Conservation (phyloP, 1,140 invertebrate genomes). For the Heliconius hermathena region DNA sequence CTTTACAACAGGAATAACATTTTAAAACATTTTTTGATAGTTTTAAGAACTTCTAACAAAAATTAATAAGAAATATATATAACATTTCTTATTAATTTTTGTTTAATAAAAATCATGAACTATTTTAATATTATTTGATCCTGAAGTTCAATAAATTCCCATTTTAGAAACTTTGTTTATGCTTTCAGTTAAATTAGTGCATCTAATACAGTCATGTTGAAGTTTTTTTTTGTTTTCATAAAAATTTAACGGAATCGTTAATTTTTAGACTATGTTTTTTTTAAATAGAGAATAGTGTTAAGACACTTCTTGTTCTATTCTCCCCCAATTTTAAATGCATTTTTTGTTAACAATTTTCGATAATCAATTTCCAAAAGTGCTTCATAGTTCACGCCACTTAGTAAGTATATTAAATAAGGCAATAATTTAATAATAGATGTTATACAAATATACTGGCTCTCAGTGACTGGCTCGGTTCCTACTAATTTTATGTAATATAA, state of each 20-base stretch:
- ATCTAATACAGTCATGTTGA: too few relatives aligned
- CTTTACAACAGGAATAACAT: neutral
- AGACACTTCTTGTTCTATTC: neutral
- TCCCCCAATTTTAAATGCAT: neutral
- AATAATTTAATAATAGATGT: neutral
- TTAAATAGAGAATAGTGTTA: neutral
- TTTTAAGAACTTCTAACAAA: too few relatives aligned
- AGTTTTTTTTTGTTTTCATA: too few relatives aligned
- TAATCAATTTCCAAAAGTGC: neutral
- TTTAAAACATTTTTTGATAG: neutral
- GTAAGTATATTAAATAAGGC: neutral
- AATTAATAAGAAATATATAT: too few relatives aligned
- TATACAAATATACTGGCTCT: neutral
- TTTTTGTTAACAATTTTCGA: neutral
- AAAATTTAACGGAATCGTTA: too few relatives aligned
- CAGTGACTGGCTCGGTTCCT: constrained; percentile 37
- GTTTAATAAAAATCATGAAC: too few relatives aligned
- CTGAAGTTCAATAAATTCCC: too few relatives aligned
- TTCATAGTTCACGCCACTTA: neutral
- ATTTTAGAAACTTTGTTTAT: too few relatives aligned
- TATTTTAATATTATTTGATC: too few relatives aligned
- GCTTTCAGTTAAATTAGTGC: too few relatives aligned
- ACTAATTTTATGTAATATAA: constrained; percentile 12
- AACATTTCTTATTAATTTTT: too few relatives aligned
- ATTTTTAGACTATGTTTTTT: too few relatives aligned